These are phyloP conservation scores for Brachionus koreanus DNA, from an alignment of 1,140 invertebrate species.

Conservation along the genomic window DNA sequence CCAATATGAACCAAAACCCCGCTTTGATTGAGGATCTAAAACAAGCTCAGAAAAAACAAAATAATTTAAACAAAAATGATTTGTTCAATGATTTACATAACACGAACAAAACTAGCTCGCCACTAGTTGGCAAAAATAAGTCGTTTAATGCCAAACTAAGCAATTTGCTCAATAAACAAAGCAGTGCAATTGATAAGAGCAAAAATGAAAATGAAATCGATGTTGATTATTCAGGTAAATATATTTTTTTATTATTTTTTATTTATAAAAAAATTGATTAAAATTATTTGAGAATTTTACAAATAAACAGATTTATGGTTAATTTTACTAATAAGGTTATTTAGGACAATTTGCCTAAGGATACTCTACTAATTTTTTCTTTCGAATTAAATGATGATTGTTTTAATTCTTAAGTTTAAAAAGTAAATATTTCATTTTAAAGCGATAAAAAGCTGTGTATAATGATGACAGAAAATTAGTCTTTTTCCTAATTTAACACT, in stretches of 20 bases:
- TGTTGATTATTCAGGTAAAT: background rate
- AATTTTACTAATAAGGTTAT: too few species aligned
- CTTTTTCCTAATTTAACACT: too few species aligned
- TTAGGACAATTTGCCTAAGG: too few species aligned
- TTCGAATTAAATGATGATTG: too few species aligned
- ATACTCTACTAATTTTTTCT: too few species aligned
- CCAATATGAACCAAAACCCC: background rate
- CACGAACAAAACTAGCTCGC: background rate
- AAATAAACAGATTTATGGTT: too few species aligned
- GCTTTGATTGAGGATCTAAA: conserved; percentile 10
- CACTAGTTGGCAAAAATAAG: conserved; percentile 6
- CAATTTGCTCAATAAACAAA: conserved; percentile 28
- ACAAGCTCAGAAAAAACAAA: conserved; percentile 9
- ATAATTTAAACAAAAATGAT: background rate
- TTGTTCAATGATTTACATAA: background rate
- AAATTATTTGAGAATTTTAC: too few species aligned
- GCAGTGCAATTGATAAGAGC: background rate
- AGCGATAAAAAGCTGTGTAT: too few species aligned
- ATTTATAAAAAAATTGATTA: background rate
- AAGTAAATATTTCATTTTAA: too few species aligned
- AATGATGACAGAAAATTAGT: too few species aligned
- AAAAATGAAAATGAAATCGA: conserved; percentile 27
- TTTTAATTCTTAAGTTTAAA: too few species aligned
- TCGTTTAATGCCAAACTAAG: conserved; percentile 12
- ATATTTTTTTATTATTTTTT: background rate